A percentile compares a stretch with the other conserved stretches of the same genome.
phyloP scores from a whole-genome alignment of 2,888 invertebrate genomes.

The Andrena bucephala region DNA sequence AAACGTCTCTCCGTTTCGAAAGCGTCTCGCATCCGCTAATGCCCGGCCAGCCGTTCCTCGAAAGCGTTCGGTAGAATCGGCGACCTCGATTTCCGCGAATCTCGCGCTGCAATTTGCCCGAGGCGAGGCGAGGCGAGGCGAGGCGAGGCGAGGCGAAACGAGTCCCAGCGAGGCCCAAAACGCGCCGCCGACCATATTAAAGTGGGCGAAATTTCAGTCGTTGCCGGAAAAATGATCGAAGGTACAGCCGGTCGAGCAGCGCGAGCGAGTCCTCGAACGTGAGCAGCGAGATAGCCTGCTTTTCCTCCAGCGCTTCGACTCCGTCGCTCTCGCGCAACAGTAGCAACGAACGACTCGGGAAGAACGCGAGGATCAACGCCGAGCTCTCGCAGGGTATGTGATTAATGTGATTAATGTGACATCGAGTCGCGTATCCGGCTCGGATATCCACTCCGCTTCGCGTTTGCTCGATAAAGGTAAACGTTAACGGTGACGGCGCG shows the following conservation, averaged over 20 bases:
- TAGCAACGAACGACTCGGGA: constrained; percentile 81
- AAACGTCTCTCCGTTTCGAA: not conserved
- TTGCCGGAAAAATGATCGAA: constrained; percentile 79
- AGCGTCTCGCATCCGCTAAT: not conserved
- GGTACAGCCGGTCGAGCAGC: constrained; percentile 83
- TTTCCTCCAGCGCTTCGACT: constrained; percentile 83
- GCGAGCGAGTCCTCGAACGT: constrained; percentile 83
- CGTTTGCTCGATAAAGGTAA: not conserved
- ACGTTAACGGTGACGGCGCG: constrained; percentile 1
- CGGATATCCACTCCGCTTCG: not conserved
- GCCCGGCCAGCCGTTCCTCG: constrained; percentile 14
- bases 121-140: constrained; percentile 9
- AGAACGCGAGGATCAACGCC: constrained; percentile 73
- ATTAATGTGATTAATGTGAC: not conserved
- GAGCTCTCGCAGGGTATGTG: constrained; percentile 69
- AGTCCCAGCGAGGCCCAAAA: not conserved
- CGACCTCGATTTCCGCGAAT: constrained; percentile 1
- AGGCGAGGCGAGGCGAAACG: not conserved
- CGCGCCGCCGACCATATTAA: not conserved
- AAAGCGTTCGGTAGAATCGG: not conserved
- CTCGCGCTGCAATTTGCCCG: not conserved
- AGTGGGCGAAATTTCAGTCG: constrained; percentile 71
- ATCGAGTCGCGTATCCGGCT: no score
- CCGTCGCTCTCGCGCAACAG: constrained; percentile 86
- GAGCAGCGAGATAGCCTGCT: constrained; percentile 83